Evolutionary conservation across 2,888 invertebrate genomes (phyloP).

Genomic region (Phymatocera aterrima): DNA sequence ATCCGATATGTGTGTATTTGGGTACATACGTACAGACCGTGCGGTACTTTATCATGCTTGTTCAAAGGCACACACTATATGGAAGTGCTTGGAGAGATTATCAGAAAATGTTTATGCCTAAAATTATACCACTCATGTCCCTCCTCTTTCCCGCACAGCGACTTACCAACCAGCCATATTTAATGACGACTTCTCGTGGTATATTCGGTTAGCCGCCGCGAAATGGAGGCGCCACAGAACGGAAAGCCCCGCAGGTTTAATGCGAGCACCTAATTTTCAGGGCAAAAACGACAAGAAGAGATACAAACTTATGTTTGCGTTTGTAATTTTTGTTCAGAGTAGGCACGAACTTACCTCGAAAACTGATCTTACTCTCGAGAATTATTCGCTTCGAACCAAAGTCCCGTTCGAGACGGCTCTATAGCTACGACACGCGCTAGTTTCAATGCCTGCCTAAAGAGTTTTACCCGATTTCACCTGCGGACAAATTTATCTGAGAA

Average conservation of each 20-base stretch:
- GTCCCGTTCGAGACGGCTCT: too few species aligned
- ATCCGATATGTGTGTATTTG: not conserved
- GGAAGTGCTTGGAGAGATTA: not conserved
- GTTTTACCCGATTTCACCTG: not conserved
- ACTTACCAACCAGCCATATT: constrained; percentile 52
- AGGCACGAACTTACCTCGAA: not conserved
- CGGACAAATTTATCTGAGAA: not conserved
- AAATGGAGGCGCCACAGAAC: constrained; percentile 49
- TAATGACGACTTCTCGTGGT: constrained; percentile 58
- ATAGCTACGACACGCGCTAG: too few species aligned
- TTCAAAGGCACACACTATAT: too few species aligned
- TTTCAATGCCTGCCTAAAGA: too few species aligned
- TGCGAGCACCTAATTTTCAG: constrained; percentile 61
- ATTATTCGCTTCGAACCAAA: too few species aligned
- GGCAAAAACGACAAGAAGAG: not conserved
- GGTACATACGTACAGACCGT: not conserved
- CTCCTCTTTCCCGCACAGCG: constrained; percentile 50
- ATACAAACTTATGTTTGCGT: not conserved
- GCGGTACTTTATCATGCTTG: not conserved
- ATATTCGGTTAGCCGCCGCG: constrained; percentile 47
- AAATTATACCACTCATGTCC: constrained; percentile 59
- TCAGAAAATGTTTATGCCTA: constrained; percentile 57
- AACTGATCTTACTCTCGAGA: too few species aligned
- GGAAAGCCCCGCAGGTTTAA: constrained; percentile 57
- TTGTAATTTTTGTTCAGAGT: not conserved